Evolutionary conservation across 2,113 vertebrate genomes (phyloP), one percentile per base, ranked within the genome.

Genomic region (Leptocoma aspasia): DNA sequence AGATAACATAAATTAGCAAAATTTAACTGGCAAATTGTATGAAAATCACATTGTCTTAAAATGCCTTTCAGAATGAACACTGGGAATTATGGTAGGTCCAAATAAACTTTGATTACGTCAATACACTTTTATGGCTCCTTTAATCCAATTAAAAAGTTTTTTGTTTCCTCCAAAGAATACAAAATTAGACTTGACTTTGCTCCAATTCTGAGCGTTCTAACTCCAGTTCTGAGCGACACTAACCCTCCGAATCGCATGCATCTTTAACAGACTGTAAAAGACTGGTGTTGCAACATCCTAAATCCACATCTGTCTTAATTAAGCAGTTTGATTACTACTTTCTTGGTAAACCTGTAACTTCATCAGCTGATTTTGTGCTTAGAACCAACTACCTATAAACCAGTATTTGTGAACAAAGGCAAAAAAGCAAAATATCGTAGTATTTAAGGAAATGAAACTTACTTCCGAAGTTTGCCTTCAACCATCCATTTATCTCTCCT

Each of bases 381-480:
- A 23, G 24, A 96, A 94, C 24, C 59, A 86, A 52, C 6, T 77
- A 41, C 17, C 54, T 70, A 79, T 9, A 86, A 1, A 79, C 44
- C 18, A 93, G 14, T 35, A 15, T 15, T 78, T 31, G 7, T 37
- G 39, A 91, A 63, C 24, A 82, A 92, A 92, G 10, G 20, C 39
- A 91, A 85, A 91, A 90, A 81, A 64, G 21, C 45, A 92, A 64
- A 21, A 68, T 22, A 47, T 35, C 35, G 42, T 85, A 89, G 64
- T 69, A 94, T 42, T 94, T 90, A 95, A 95, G 78, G 73, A 97
- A 97, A 95, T 4, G 18, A 72, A 68, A 99, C 99, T 99, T 98
- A 99, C 99, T 99, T 99, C 96, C 99, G 98, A 87, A 99, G 99
- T 96, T 99, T 99, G 94, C 99, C 98, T 98, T 99, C 99, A 39